Percentiles rank a stretch among this genome's conserved stretches.
These are phyloP conservation scores for Choloepus didactylus DNA, from an alignment of 2,797 vertebrate species.

Conservation along the genomic window DNA sequence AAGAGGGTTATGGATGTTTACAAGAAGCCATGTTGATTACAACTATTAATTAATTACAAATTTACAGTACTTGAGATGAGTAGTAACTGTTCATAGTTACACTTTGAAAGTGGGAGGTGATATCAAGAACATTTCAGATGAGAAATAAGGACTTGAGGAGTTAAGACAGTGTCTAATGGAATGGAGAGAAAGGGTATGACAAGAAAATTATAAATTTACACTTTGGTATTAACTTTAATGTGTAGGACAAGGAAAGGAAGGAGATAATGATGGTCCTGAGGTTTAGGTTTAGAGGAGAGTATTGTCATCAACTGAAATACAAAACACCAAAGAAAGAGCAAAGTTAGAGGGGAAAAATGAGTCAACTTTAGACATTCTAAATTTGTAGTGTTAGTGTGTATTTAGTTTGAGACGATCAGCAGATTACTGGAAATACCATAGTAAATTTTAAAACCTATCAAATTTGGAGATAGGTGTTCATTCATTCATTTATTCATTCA, in stretches of 20 bases:
- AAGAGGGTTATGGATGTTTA: background rate
- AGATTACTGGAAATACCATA: background rate
- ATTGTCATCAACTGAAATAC: background rate
- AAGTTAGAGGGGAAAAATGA: background rate
- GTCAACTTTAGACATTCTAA: background rate
- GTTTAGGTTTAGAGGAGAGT: background rate
- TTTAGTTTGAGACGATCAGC: background rate
- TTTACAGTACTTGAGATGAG: background rate
- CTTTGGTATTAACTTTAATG: background rate
- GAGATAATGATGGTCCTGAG: background rate
- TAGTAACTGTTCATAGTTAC: background rate
- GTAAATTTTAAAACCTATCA: background rate
- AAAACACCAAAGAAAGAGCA: background rate
- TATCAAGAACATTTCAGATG: background rate
- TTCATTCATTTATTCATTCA: too few species aligned
- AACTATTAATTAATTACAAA: background rate
- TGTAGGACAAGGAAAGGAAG: background rate
- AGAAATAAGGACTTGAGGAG: background rate
- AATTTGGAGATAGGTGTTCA: background rate
- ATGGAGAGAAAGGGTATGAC: too few species aligned
- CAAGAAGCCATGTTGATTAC: background rate
- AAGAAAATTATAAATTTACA: background rate
- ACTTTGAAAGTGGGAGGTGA: background rate
- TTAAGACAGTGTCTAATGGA: background rate
- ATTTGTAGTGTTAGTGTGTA: background rate